These are phyloP conservation scores for Echinometra lucunter DNA, from an alignment of 53 echinoderm and acorn worm species.

Conservation along the genomic window DNA sequence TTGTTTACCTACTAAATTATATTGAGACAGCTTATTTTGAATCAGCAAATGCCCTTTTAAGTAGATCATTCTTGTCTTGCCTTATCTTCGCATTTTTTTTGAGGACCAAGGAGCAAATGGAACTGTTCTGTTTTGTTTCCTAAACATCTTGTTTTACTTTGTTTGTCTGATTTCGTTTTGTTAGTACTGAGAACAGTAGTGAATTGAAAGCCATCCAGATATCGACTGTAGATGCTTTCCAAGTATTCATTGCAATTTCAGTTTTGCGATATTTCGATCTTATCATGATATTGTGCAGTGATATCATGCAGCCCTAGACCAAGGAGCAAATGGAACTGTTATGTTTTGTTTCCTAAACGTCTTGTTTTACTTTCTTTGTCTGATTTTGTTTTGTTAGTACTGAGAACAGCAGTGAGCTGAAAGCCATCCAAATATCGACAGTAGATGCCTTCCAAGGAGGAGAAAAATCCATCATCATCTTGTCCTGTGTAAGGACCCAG, in stretches of 20 bases:
- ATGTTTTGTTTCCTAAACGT: neutral
- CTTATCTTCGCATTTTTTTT: neutral
- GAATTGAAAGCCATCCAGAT: constrained; percentile 92
- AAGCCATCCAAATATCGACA: constrained; percentile 95
- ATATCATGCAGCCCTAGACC: no score
- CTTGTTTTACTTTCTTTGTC: no score
- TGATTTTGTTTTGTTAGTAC: constrained; percentile 29
- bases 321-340: neutral
- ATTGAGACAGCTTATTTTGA: no score
- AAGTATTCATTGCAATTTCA: no score
- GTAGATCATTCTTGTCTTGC: no score
- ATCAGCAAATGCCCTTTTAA: no score
- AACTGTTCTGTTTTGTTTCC: neutral
- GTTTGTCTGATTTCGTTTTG: constrained; percentile 36
- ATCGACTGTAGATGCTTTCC: constrained; percentile 99
- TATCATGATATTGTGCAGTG: no score
- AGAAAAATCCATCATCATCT: constrained; percentile 93
- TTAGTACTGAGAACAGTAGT: constrained; percentile 50
- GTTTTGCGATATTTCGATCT: no score
- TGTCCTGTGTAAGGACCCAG: constrained; percentile 97
- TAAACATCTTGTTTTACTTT: no score
- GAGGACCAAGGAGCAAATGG: no score
- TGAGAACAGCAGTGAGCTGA: constrained; percentile 72
- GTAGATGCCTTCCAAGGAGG: constrained; percentile 99
- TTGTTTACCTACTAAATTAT: no score